Evolutionary conservation across 2,888 invertebrate genomes (phyloP).

Genomic region (Agrotis exclamationis): DNA sequence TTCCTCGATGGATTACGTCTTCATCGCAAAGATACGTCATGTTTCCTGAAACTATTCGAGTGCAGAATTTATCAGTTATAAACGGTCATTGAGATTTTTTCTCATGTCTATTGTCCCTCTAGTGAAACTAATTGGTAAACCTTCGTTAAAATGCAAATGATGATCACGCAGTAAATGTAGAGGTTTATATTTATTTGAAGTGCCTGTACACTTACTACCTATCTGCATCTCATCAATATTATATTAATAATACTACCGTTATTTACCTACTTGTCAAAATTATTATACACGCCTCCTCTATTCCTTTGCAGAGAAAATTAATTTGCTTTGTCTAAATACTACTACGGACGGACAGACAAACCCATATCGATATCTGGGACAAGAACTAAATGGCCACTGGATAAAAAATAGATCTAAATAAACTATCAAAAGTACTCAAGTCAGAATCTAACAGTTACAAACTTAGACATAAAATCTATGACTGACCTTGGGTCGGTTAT

Average conservation of each 20-base stretch:
- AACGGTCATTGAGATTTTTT: constrained; percentile 43
- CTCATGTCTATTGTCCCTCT: constrained; percentile 37
- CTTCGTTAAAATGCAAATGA: constrained; percentile 37
- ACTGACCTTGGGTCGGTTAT: constrained; percentile 58
- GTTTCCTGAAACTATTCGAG: constrained; percentile 23
- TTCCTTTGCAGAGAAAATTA: no score
- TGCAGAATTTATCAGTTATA: constrained; percentile 23
- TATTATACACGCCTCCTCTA: no score
- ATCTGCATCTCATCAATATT: constrained; percentile 1
- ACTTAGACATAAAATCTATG: constrained; percentile 49
- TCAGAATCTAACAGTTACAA: constrained; percentile 17
- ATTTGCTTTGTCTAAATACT: no score
- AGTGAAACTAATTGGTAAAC: constrained; percentile 49
- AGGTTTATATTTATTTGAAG: neutral
- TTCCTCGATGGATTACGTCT: constrained; percentile 10
- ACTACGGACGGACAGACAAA: no score
- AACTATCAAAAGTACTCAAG: constrained; percentile 5
- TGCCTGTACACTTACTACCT: neutral
- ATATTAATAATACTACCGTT: no score
- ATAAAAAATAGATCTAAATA: constrained; percentile 4
- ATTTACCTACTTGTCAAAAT: no score
- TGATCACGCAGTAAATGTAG: constrained; percentile 16
- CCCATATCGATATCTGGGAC: no score
- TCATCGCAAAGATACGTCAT: constrained; percentile 37
- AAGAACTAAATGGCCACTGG: neutral